Base-by-base conservation (phyloP, 2,113 vertebrate species). In the Clarias macrocephalus region DNA sequence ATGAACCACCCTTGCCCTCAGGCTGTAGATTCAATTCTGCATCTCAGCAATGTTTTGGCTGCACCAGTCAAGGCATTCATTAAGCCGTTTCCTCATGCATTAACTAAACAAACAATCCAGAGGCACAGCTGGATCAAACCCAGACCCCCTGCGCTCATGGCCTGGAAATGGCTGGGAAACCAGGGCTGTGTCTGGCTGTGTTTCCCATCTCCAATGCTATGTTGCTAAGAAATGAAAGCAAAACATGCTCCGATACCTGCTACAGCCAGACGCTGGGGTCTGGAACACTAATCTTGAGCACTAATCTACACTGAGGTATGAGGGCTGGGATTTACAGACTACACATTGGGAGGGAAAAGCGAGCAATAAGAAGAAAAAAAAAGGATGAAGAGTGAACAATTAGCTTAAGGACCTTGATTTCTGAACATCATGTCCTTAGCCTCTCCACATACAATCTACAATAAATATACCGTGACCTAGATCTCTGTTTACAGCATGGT, bases 281-380 rank as follows among this genome's bases (percentile, higher is more conserved):
- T 94, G 93, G 86, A 91, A 90, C 81, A 89, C 88, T 94, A 93
- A 95, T 95, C 95, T 48, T 48, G 48, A 94, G 92, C 93, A 82
- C 89, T 95, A 94, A 96, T 95, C 94, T 95, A 92, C 83, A 91
- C 90, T 92, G 91, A 86, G 91, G 92, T 81, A 6, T 30, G 80
- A 48, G 88, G 85, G 91, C 80, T 91, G 91, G 90, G 91, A 73
- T 73, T 62, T 76, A 60, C 30, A 62, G 28, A 21, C 16, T 23
- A 23, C 30, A 62, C 21, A 62, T 16, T 19, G 57, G 75, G 52
- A 57, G 2, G 75, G 63, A 33, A 30, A 42, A 54, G 5, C 25
- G 25, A 3, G 11, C 19, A 25, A 42, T 5, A 12, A 60, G 1
- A 37, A 15, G 42, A 30, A 15, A 62, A 13, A 48, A 6, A 6